Base-by-base conservation (phyloP, 2,797 vertebrate genomes). In the Acestrorhynchus altus region DNA sequence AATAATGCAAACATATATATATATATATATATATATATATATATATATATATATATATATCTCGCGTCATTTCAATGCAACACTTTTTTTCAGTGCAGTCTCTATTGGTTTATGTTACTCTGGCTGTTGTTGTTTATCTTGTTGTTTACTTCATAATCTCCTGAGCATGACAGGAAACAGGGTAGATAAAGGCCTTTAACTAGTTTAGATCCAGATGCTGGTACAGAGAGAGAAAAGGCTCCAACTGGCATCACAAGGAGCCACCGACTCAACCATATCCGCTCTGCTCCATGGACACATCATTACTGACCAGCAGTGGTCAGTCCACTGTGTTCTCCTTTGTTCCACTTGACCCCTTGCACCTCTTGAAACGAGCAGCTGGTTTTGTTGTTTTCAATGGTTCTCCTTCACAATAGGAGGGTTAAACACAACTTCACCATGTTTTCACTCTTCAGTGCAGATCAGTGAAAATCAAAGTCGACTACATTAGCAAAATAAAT, bases 401-500 rank as follows among this genome's bases (percentile, higher is more conserved):
- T 83, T 49, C 63, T 84, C 69, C 70, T 87, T 78, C 76, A 66
- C 70, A 54, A 65, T 74, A 67, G 64, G 71, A 74, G 65, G 54
- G 24, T 70, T 77, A 35, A 76, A 40, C 67, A 70, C 49, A 61
- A 15, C 68, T 63, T 78, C 57, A 15, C 42, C 59, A 39, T 79
- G 51, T 40, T 24, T 78, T 63, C 79, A 74, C 77, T 66, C 57
- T 60, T 84, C 63, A 77, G 77, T 79, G 61, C 81, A 74, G 81
- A 78, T 49, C 28, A 79, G 28, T 77, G 20, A 81, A 69, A 46
- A 69, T 60, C 26, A 39, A 28, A 65, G 63, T 75, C 71, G 77
- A 77, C 65, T 83, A 81, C 81, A 76, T 80, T 78, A 54, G 87
- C 88, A 86, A 90, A 89, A 87, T 84, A 90, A 92, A 86, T 82